These are phyloP conservation scores for Misgurnus anguillicaudatus DNA, from an alignment of 2,113 vertebrate species.

Conservation along the genomic window DNA sequence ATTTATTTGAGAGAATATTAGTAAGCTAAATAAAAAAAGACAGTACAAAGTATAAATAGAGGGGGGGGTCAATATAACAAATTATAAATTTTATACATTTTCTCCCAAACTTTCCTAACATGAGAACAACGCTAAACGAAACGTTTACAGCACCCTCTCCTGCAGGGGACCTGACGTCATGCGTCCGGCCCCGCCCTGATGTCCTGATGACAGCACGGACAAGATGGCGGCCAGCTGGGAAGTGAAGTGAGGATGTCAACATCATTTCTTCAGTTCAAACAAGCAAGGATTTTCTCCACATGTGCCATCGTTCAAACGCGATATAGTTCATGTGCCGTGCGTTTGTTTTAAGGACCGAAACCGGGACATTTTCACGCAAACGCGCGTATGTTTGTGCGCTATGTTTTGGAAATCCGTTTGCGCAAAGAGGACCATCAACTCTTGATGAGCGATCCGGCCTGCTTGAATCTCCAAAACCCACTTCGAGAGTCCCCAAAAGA, in stretches of 20 bases:
- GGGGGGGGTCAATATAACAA: too few relatives aligned
- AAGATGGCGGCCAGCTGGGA: constrained; percentile 77
- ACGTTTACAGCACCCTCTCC: background rate
- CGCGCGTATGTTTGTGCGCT: constrained; percentile 15
- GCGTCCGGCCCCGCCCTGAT: constrained; percentile 56
- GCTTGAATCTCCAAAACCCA: constrained; percentile 30
- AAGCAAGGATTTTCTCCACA: constrained; percentile 28
- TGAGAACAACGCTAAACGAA: too few relatives aligned
- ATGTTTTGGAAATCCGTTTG: constrained; percentile 51
- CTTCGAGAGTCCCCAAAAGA: constrained; percentile 16
- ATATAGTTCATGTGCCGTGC: background rate
- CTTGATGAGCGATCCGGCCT: constrained; percentile 43
- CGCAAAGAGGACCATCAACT: constrained; percentile 51
- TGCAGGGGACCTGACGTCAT: constrained; percentile 28
- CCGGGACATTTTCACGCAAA: background rate
- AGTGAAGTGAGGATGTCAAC: constrained; percentile 75
- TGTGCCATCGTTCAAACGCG: constrained; percentile 29
- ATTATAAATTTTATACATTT: too few relatives aligned
- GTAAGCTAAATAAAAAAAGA: too few relatives aligned
- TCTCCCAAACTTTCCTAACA: too few relatives aligned
- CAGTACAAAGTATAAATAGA: too few relatives aligned
- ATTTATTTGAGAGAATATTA: too few relatives aligned
- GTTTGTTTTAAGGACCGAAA: background rate
- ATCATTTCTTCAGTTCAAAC: constrained; percentile 60
- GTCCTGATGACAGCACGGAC: constrained; percentile 63